phyloP scores from a whole-genome alignment of 2,797 vertebrate genomes.

The Neoniphon sammara region DNA sequence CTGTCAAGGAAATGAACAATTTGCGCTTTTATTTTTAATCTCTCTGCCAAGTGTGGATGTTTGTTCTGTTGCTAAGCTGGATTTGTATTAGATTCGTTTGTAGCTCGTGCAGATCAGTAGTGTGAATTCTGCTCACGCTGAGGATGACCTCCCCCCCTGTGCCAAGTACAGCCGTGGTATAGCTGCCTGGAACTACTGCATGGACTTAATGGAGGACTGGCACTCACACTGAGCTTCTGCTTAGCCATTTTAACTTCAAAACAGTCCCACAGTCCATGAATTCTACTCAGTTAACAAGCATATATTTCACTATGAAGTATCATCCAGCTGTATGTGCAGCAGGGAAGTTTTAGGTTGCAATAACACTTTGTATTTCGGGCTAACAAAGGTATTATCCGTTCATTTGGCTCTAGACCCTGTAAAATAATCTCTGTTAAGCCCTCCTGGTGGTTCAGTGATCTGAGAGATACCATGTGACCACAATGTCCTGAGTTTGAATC shows the following conservation, averaged over 20 bases:
- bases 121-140: conserved; percentile 6
- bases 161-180: background rate
- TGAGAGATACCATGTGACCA: no score
- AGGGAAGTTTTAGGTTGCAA: background rate
- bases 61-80: conserved; percentile 33
- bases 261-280: background rate
- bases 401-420: background rate
- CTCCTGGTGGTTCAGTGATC: no score
- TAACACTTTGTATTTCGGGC: background rate
- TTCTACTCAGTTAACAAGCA: background rate
- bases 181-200: conserved; percentile 2
- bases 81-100: conserved; percentile 40
- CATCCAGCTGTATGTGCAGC: background rate
- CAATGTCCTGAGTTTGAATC: no score
- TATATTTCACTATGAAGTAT: conserved; percentile 7
- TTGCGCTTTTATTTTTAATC: conserved; percentile 42
- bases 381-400: background rate
- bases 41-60: conserved; percentile 37
- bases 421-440: no score
- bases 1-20: conserved; percentile 37
- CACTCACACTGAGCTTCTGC: background rate
- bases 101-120: conserved; percentile 20
- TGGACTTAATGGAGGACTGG: background rate
- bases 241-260: background rate
- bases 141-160: background rate